Conservation (phyloP, 2,113 vertebrate genomes). For the Tyto alba region DNA sequence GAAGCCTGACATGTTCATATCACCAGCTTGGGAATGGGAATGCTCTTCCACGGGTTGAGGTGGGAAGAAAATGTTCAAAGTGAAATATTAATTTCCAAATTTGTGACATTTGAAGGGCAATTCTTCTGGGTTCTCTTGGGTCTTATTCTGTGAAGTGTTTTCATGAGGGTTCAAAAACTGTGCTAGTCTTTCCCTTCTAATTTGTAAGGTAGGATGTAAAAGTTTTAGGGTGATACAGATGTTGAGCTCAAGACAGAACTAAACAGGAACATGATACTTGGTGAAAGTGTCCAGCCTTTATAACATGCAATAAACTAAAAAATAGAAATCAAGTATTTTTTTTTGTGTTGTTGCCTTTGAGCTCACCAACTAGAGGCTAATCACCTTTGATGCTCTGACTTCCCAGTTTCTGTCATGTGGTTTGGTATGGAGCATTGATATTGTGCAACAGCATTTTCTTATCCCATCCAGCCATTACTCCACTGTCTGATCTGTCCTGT, state of each 20-base stretch:
- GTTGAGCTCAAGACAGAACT: not conserved
- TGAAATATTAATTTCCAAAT: not conserved
- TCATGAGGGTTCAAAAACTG: not conserved
- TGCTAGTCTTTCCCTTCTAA: not conserved
- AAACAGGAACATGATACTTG: not conserved
- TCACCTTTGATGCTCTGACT: not conserved
- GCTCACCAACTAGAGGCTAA: not conserved
- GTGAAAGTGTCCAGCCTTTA: not conserved
- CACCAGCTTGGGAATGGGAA: not conserved
- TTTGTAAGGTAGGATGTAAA: not conserved
- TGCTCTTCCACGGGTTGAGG: not conserved
- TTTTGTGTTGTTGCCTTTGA: not conserved
- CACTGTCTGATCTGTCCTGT: not conserved
- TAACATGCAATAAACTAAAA: not conserved
- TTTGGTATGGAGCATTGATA: not conserved
- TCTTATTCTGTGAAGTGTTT: not conserved
- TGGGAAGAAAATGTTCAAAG: not conserved
- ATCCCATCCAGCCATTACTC: not conserved
- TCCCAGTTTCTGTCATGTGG: not conserved
- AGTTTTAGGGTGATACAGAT: not conserved
- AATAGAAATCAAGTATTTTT: not conserved
- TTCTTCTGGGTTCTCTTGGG: not conserved
- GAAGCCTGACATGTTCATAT: not conserved
- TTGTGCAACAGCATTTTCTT: not conserved
- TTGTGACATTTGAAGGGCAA: not conserved